Conservation (phyloP, 1,140 invertebrate species). For the Doryteuthis pealeii region DNA sequence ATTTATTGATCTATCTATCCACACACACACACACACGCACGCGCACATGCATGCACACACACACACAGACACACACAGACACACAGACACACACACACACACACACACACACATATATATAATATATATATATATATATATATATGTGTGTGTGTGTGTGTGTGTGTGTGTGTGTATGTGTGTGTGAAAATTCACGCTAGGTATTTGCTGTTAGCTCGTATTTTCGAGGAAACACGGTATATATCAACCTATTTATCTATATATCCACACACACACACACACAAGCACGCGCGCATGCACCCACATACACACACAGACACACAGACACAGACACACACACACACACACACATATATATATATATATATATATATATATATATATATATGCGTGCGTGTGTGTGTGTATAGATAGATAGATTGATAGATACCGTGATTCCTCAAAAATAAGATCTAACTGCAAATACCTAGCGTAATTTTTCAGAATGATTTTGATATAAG, state of each 20-base stretch:
- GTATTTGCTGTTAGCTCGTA: too few species aligned
- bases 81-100: neutral
- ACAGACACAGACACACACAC: neutral
- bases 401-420: too few species aligned
- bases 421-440: too few species aligned
- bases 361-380: neutral
- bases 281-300: neutral
- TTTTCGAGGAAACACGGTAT: too few species aligned
- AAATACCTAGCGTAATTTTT: too few species aligned
- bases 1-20: neutral
- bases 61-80: neutral
- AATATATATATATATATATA: too few species aligned
- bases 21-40: neutral
- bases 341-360: neutral
- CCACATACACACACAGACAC: neutral
- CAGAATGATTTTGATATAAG: too few species aligned
- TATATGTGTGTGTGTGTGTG: too few species aligned
- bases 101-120: neutral
- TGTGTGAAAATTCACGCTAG: too few species aligned
- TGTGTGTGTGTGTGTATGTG: too few species aligned
- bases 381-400: neutral
- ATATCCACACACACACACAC: neutral
- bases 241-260: neutral
- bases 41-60: neutral
- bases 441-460: too few species aligned